Evolutionary conservation across 2,113 vertebrate species (phyloP).

Genomic region (Paracanthobrama guichenoti): DNA sequence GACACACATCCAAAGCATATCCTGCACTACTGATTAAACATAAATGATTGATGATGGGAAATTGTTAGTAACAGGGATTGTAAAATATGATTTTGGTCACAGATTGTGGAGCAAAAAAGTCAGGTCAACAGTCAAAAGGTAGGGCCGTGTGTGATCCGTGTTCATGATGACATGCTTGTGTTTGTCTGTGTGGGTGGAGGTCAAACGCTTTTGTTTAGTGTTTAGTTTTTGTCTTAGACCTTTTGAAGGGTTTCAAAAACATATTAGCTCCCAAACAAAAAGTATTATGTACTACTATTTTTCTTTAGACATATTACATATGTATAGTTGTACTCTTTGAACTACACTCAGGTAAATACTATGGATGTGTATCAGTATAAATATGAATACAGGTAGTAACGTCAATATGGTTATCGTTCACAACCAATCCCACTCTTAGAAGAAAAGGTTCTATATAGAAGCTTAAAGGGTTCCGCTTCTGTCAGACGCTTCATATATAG

Average conservation of each 20-base stretch:
- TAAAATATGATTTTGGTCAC: constrained; percentile 5
- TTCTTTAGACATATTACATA: neutral
- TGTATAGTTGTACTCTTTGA: too few relatives aligned
- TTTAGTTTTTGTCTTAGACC: neutral
- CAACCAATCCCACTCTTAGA: too few relatives aligned
- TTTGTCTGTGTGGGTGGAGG: constrained; percentile 8
- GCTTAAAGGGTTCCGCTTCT: too few relatives aligned
- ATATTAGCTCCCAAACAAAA: neutral
- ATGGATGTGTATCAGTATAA: too few relatives aligned
- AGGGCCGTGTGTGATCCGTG: constrained; percentile 12
- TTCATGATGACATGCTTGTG: constrained; percentile 7
- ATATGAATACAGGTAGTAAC: too few relatives aligned
- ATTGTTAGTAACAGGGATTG: neutral
- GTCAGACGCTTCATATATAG: too few relatives aligned
- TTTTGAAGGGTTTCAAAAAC: neutral
- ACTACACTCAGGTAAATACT: too few relatives aligned
- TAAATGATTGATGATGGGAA: neutral
- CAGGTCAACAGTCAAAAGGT: constrained; percentile 22
- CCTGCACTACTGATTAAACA: constrained; percentile 24
- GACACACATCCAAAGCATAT: neutral
- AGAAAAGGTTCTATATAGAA: too few relatives aligned
- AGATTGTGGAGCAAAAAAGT: neutral
- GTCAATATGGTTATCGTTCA: too few relatives aligned
- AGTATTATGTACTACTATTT: neutral
- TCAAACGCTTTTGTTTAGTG: neutral